Evolutionary conservation across 2,888 invertebrate genomes (phyloP).

Genomic region (Endotricha flammealis): DNA sequence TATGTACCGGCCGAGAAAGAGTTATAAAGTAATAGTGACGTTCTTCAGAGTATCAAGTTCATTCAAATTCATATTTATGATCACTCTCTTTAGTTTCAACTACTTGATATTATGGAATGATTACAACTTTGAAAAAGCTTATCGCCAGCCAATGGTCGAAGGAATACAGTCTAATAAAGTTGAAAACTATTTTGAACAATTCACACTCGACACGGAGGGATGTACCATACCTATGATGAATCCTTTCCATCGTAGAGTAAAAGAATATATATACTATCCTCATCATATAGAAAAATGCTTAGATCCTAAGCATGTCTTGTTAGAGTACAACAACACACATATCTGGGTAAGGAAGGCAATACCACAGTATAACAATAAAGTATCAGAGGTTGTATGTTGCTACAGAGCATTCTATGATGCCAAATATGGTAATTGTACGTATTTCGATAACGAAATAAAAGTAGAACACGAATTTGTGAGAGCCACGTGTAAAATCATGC

Average conservation of each 20-base stretch:
- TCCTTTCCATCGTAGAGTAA: slow-evolving; percentile 70
- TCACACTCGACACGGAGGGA: slow-evolving; percentile 75
- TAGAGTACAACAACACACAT: slow-evolving; percentile 61
- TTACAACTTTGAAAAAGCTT: background rate
- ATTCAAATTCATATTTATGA: background rate
- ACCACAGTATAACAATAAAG: background rate
- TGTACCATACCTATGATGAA: slow-evolving; percentile 80
- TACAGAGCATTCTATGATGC: slow-evolving; percentile 63
- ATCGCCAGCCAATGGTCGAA: slow-evolving; percentile 32
- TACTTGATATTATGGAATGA: background rate
- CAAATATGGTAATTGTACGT: slow-evolving; percentile 30
- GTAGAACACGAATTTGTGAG: slow-evolving; percentile 29
- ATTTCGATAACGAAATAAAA: slow-evolving; percentile 12
- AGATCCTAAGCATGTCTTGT: slow-evolving; percentile 3
- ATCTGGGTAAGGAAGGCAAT: slow-evolving; percentile 65
- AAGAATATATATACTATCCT: slow-evolving; percentile 59
- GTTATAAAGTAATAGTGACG: no score
- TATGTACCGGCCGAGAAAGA: slow-evolving; percentile 11
- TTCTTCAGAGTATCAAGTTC: background rate
- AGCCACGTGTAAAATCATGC: slow-evolving; percentile 80
- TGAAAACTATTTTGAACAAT: slow-evolving; percentile 19
- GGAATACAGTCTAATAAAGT: slow-evolving; percentile 11
- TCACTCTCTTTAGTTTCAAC: background rate
- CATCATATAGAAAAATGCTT: slow-evolving; percentile 59
- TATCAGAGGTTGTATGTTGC: slow-evolving; percentile 64